Percentiles rank a stretch among this genome's conserved stretches.
These are phyloP conservation scores for Calonectris borealis DNA, from an alignment of 2,113 vertebrate species.

Conservation along the genomic window DNA sequence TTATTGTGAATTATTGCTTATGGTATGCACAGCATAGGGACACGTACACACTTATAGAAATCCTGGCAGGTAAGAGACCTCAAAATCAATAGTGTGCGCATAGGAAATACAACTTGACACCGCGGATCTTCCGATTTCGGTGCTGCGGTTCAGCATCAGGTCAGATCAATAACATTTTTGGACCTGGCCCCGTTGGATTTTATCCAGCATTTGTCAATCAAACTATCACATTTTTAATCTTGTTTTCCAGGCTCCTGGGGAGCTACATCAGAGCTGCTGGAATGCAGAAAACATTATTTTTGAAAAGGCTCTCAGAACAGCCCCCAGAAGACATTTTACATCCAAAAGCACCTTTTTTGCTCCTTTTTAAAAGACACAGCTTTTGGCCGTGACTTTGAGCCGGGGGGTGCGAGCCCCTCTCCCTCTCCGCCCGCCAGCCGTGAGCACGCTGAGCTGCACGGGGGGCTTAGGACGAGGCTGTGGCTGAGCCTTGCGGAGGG, in stretches of 20 bases:
- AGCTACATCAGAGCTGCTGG: neutral
- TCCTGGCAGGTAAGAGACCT: neutral
- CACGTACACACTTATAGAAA: rapidly evolving
- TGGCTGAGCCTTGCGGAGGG: neutral
- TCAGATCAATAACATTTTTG: neutral
- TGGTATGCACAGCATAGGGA: rapidly evolving
- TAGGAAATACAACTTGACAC: neutral
- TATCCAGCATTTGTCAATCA: neutral
- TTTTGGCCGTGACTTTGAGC: neutral
- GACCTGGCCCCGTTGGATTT: neutral
- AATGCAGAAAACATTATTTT: neutral
- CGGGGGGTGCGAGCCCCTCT: rapidly evolving
- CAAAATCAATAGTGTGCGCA: rapidly evolving
- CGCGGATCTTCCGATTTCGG: rapidly evolving
- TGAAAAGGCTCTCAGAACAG: neutral
- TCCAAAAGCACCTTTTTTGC: neutral
- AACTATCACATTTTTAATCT: neutral
- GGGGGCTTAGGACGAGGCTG: neutral
- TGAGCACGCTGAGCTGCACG: neutral
- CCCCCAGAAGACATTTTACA: neutral
- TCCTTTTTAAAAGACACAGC: neutral
- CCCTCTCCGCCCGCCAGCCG: too few relatives aligned
- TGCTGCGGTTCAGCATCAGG: neutral
- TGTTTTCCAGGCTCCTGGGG: neutral
- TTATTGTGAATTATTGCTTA: neutral